Evolutionary conservation across 2,113 vertebrate species (phyloP), one percentile per base, ranked within the genome.

Genomic region (Chaetodon trifascialis): DNA sequence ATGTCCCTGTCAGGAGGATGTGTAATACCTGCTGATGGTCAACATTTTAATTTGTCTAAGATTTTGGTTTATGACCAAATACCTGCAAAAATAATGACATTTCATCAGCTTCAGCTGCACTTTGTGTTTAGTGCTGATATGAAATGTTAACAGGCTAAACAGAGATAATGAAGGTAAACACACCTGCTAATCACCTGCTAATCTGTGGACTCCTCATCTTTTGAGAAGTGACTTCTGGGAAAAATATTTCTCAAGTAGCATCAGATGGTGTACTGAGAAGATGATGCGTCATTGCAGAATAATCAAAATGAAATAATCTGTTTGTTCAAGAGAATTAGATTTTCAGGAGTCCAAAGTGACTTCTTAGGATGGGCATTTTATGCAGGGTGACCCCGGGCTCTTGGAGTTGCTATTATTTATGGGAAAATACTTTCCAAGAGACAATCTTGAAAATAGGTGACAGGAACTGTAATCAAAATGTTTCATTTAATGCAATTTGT

Each of bases 401-500:
- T 30, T 1, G 30, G 44, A 8, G 40, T 19, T 63, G 65, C 44
- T 30, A 25, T 34, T 21, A 64, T 30, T 70, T 58, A 58, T 58
- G 12, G 42, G 23, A 59, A 79, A 65, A 68, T 30, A 15, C 11
- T 36, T 81, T 76, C 51, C 40, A 49, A 54, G 11, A 25, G 30
- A 30, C 46, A 52, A 44, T 38, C 25, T 54, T 64, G 34, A 51
- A 65, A 14, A 73, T 2, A 30, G 21, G 4, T 42, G 42, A 9
- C 5, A 60, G 17, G 8, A n/a, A 34, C 25, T 49, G n/a, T 47
- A 74, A 47, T 66, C 51, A 52, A n/a, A 51, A 44, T 14, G n/a
- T 38, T 80, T 62, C 5, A 38, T 59, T 71, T n/a, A 11, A 65
- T 42, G 52, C 60, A 44, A 65, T 54, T 71, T 60, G 58, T 19